Conservation (phyloP, 2,797 vertebrate genomes). For the Aotus griseimembra region DNA sequence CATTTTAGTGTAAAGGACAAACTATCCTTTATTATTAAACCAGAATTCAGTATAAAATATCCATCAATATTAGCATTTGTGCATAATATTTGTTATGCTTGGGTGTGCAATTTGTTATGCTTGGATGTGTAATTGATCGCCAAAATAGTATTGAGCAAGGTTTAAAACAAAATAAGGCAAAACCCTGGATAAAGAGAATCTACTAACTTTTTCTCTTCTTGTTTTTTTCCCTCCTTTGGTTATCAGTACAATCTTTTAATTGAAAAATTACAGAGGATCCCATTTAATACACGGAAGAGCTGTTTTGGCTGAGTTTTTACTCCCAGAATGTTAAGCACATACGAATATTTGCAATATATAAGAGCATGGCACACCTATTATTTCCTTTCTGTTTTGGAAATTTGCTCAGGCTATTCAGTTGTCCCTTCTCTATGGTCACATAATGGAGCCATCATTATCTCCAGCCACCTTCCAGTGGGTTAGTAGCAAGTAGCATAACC, state of each 20-base stretch:
- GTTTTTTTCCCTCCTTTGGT: slow-evolving; percentile 15
- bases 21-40: slow-evolving; percentile 70
- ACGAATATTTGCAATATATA: slow-evolving; percentile 43
- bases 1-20: slow-evolving; percentile 55
- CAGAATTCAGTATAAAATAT: slow-evolving; percentile 68
- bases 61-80: slow-evolving; percentile 66
- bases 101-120: not conserved
- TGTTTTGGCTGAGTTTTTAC: slow-evolving; percentile 31
- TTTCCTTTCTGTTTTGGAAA: not conserved
- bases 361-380: not conserved
- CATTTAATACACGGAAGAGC: not conserved
- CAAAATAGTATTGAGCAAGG: slow-evolving; percentile 61
- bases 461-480: not conserved
- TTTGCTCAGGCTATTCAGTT: not conserved
- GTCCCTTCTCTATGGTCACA: not conserved
- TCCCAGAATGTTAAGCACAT: slow-evolving; percentile 38
- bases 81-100: slow-evolving; percentile 63
- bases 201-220: not conserved
- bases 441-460: not conserved
- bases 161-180: slow-evolving; percentile 57
- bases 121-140: not conserved
- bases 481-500: not conserved
- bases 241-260: slow-evolving; percentile 11
- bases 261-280: not conserved
- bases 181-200: slow-evolving; percentile 23